Evolutionary conservation across 2,113 vertebrate species (phyloP), one percentile per base, ranked within the genome.

Genomic region (Zapus hudsonius): DNA sequence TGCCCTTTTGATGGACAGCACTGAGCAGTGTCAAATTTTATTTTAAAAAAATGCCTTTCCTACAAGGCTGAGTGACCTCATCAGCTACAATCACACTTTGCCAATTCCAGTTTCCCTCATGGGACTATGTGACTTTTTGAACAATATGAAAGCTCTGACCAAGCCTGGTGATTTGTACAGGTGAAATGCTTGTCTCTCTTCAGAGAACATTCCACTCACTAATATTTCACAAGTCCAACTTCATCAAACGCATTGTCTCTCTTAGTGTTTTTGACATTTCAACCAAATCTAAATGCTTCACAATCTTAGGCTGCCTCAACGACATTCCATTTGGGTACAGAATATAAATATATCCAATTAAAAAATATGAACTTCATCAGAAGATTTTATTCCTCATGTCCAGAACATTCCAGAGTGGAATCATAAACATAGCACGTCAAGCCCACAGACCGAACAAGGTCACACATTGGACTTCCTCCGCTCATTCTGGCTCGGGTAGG

Each of bases 401-500:
- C 59, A 70, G 91, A 63, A 70, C 82, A 40, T 87, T 82, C 91
- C 91, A 27, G 1, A 8, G 31, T 2, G 11, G 67, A 13, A n/a
- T 16, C 3, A 31, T 15, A 69, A n/a, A 81, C 29, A 3, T 0
- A 5, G 90, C 22, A 8, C 27, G 0, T 0, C 1, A 3, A 42
- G 81, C 22, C 15, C 64, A 7, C 9, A 9, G 25, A 22, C 47
- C 47, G 47, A 6, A 22, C 25, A 1, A 27, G 78, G 16, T 33
- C 4, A 1, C n/a, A 22, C 8, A 0, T 27, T 10, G 0, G 31
- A 12, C 0, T 0, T 3, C 61, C 6, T 13, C 31, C 0, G 15
- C 67, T 1, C n/a, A 3, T 38, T 64, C 22, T 0, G 0, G 22
- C 40, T 64, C n/a, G 23, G 7, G 29, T 0, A 5, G 22, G 10